phyloP scores from a whole-genome alignment of 2,888 invertebrate species.

The Acronicta leporina region DNA sequence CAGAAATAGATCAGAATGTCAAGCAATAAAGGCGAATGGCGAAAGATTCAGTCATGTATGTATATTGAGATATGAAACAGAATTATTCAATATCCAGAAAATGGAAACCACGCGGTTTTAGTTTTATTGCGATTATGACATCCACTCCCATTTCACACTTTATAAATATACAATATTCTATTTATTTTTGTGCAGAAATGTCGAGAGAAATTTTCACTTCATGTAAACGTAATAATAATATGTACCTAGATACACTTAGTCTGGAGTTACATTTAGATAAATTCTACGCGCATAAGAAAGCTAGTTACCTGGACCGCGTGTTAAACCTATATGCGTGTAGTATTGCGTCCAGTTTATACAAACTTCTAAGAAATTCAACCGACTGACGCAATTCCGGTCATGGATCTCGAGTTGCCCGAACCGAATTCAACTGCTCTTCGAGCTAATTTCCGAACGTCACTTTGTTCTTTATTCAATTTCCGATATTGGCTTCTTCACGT shows the following conservation, averaged over 20 bases:
- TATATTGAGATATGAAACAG: slow-evolving; percentile 40
- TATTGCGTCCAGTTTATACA: slow-evolving; percentile 78
- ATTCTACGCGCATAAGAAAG: slow-evolving; percentile 52
- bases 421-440: slow-evolving; percentile 83
- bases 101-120: slow-evolving; percentile 29
- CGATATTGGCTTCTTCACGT: slow-evolving; percentile 78
- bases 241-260: slow-evolving; percentile 31
- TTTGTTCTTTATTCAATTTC: slow-evolving; percentile 89
- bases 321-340: slow-evolving; percentile 75
- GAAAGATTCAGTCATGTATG: slow-evolving; percentile 38
- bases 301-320: slow-evolving; percentile 61
- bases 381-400: slow-evolving; percentile 87
- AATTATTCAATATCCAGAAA: slow-evolving; percentile 39
- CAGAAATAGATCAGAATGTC: slow-evolving; percentile 67
- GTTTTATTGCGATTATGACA: slow-evolving; percentile 44
- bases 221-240: slow-evolving; percentile 41
- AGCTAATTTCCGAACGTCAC: slow-evolving; percentile 88
- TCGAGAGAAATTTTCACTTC: slow-evolving; percentile 22
- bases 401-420: slow-evolving; percentile 77
- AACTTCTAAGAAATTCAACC: slow-evolving; percentile 82
- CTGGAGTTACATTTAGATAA: slow-evolving; percentile 58
- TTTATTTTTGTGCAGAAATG: slow-evolving; percentile 37
- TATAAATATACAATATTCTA: slow-evolving; percentile 29
- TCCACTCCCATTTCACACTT: slow-evolving; percentile 27
- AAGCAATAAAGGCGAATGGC: slow-evolving; percentile 56